Percentiles rank a stretch among this genome's conserved stretches.
phyloP scores from a whole-genome alignment of 2,113 vertebrate genomes.

The Cnemophilus loriae region DNA sequence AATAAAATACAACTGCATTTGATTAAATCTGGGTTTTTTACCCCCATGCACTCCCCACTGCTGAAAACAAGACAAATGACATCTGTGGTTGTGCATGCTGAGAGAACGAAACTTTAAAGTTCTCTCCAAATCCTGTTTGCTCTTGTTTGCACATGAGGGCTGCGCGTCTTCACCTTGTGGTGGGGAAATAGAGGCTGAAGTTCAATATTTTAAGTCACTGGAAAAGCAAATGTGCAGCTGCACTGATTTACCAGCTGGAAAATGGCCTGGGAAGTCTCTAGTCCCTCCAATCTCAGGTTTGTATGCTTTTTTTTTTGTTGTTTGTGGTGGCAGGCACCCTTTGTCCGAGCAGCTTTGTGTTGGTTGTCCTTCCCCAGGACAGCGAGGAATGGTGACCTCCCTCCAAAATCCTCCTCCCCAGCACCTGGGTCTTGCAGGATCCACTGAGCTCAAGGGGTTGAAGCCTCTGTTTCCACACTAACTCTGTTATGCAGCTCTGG shows the following conservation, averaged over 20 bases:
- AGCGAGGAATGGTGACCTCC: accelerated
- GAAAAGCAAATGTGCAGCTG: background rate
- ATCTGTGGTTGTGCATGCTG: background rate
- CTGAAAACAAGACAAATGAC: background rate
- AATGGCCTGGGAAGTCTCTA: background rate
- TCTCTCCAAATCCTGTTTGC: background rate
- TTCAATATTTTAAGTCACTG: background rate
- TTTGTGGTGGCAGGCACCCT: background rate
- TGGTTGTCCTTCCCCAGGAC: background rate
- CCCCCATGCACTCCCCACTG: background rate
- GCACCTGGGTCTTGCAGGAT: background rate
- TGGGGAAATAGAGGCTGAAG: background rate
- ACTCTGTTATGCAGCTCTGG: background rate
- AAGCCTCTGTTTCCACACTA: accelerated
- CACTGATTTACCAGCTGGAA: accelerated
- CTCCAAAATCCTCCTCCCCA: background rate
- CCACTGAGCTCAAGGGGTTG: background rate
- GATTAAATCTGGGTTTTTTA: background rate
- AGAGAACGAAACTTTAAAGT: background rate
- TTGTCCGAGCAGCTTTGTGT: background rate
- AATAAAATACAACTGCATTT: background rate
- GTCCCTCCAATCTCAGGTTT: accelerated
- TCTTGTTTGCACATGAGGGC: background rate
- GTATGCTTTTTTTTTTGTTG: accelerated
- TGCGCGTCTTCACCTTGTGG: background rate